Conservation (phyloP, 2,113 vertebrate species). For the Plecotus auritus region DNA sequence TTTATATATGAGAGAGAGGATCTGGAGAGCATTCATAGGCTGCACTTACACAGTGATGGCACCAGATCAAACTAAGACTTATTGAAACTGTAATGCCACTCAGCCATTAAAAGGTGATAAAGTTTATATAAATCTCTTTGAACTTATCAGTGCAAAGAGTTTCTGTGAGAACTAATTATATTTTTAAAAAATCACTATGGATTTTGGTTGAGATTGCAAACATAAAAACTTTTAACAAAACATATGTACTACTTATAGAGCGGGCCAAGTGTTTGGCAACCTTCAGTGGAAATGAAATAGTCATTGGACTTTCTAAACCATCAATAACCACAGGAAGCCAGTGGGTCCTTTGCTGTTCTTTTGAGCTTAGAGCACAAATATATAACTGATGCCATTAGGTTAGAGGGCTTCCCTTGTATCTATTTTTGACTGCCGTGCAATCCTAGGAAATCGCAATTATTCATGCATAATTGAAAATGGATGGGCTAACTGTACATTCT, state of each 20-base stretch:
- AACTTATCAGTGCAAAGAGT: not conserved
- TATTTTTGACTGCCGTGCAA: not conserved
- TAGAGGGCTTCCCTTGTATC: not conserved
- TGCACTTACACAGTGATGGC: not conserved
- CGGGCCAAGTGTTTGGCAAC: not conserved
- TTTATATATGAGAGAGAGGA: not conserved
- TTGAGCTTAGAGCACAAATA: not conserved
- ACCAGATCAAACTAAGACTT: not conserved
- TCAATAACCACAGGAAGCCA: not conserved
- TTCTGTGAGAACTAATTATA: not conserved
- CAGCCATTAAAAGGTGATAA: not conserved
- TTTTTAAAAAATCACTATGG: conserved; percentile 24
- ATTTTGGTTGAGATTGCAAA: conserved; percentile 38
- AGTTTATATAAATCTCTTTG: conserved; percentile 26
- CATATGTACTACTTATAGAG: not conserved
- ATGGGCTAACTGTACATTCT: not conserved
- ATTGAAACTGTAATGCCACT: conserved; percentile 1
- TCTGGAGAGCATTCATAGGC: not conserved
- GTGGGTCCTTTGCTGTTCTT: not conserved
- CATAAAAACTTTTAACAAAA: not conserved
- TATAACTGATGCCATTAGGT: not conserved
- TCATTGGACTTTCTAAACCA: not conserved
- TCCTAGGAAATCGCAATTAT: not conserved
- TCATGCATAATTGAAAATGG: not conserved
- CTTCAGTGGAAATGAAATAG: not conserved